Evolutionary conservation across 2,797 vertebrate genomes (phyloP).

Genomic region (Dryobates pubescens): DNA sequence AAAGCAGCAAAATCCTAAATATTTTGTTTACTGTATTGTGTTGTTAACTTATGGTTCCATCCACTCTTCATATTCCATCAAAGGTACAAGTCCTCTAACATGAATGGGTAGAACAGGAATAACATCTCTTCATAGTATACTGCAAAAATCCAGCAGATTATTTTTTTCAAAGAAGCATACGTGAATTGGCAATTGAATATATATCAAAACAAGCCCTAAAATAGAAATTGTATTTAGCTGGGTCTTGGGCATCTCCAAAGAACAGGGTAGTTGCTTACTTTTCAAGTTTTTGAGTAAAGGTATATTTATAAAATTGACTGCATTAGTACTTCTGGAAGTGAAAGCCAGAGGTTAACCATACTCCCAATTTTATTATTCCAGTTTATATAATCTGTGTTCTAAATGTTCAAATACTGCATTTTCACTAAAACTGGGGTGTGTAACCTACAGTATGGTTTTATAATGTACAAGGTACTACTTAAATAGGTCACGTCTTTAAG

Average conservation of each 20-base stretch:
- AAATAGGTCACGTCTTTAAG: not conserved
- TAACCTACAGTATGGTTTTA: not conserved
- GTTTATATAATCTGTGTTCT: not conserved
- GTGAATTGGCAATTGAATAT: not conserved
- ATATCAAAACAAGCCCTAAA: not conserved
- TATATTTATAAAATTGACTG: not conserved
- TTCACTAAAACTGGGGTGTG: not conserved
- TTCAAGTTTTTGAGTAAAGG: not conserved
- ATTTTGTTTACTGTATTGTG: slow-evolving; percentile 1
- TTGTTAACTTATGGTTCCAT: slow-evolving; percentile 18
- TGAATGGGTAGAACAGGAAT: slow-evolving; percentile 11
- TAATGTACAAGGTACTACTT: not conserved
- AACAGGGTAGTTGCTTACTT: not conserved
- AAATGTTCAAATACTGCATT: slow-evolving; percentile 14
- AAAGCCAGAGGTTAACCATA: not conserved
- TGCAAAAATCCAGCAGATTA: not conserved
- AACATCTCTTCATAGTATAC: slow-evolving; percentile 19
- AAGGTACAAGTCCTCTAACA: not conserved
- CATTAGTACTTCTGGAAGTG: not conserved
- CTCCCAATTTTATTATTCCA: not conserved
- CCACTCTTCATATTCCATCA: not conserved
- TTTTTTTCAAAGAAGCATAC: not conserved
- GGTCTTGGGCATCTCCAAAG: not conserved
- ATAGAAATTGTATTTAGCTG: not conserved
- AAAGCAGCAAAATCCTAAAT: not conserved